Evolutionary conservation across 2,888 invertebrate genomes (phyloP).

Genomic region (Acrobasis repandana): DNA sequence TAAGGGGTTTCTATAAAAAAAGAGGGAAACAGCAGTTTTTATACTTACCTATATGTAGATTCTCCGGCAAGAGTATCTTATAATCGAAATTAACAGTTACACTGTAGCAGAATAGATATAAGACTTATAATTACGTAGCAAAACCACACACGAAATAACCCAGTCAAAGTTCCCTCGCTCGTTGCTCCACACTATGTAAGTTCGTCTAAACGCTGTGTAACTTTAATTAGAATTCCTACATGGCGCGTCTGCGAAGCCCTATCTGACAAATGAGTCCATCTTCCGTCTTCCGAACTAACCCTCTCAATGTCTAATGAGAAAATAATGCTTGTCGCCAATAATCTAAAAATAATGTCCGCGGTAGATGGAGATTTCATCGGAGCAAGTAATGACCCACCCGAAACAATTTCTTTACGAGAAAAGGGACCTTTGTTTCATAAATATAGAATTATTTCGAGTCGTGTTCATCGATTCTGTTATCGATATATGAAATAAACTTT

Average conservation of each 20-base stretch:
- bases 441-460: constrained; percentile 8
- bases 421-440: constrained; percentile 5
- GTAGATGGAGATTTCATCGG: constrained; percentile 25
- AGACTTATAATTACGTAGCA: constrained; percentile 35
- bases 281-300: constrained; percentile 42
- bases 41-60: no score
- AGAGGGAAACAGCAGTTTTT: no score
- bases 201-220: constrained; percentile 66
- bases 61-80: no score
- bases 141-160: constrained; percentile 39
- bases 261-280: constrained; percentile 62
- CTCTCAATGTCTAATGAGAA: constrained; percentile 34
- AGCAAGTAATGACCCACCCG: constrained; percentile 28
- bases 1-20: no score
- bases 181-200: constrained; percentile 56
- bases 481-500: not conserved
- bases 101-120: constrained; percentile 19
- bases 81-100: not conserved
- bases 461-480: constrained; percentile 11
- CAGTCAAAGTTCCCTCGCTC: constrained; percentile 60
- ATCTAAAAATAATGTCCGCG: constrained; percentile 35
- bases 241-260: constrained; percentile 43
- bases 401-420: constrained; percentile 26
- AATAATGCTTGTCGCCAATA: constrained; percentile 38
- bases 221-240: constrained; percentile 70